phyloP scores from a whole-genome alignment of 2,888 invertebrate genomes.

The Melieria picta region DNA sequence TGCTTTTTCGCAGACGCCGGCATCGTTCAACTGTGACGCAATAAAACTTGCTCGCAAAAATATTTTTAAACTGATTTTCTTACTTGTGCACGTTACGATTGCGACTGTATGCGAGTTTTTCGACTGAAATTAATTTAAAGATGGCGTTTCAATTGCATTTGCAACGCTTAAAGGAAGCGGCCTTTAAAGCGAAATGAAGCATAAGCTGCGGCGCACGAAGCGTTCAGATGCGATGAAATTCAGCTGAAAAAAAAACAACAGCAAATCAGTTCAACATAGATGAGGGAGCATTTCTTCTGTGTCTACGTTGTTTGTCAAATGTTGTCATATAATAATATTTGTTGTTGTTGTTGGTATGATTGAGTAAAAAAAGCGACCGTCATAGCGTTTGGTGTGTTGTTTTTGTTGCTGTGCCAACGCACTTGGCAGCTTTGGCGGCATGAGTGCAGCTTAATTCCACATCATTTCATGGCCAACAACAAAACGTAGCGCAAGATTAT shows the following conservation, averaged over 20 bases:
- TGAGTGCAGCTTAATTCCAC: constrained; percentile 22
- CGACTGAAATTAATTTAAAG: too few species aligned
- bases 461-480: constrained; percentile 23
- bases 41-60: background rate
- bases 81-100: background rate
- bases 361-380: too few species aligned
- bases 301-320: background rate
- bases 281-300: too few species aligned
- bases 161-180: constrained; percentile 12
- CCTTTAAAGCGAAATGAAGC: constrained; percentile 38
- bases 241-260: background rate
- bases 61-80: background rate
- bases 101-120: background rate
- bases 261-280: background rate
- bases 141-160: constrained; percentile 7
- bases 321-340: background rate
- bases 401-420: background rate
- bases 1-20: background rate
- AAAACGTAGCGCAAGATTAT: background rate
- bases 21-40: background rate
- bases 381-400: background rate
- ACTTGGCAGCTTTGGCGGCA: background rate
- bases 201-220: constrained; percentile 24
- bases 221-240: constrained; percentile 9
- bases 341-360: too few species aligned